Evolutionary conservation across 2,113 vertebrate genomes (phyloP), one percentile per base, ranked within the genome.

Genomic region (Microtus ochrogaster): DNA sequence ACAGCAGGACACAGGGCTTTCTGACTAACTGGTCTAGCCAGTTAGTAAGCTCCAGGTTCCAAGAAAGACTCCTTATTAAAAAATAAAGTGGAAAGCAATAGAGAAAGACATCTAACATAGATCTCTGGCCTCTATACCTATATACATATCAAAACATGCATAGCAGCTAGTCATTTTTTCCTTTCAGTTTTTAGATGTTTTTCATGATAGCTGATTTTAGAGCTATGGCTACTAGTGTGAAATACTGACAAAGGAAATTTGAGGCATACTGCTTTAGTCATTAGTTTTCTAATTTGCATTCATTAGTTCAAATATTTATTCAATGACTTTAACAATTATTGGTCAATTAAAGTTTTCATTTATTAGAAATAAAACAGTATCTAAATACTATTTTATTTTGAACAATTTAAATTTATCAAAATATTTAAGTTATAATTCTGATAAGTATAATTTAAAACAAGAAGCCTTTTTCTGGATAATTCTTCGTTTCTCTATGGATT

Each of bases 371-470:
- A 90, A 74, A 55, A 1, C 24, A 89, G 28, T 86, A 26, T 79
- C 92, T 93, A 24, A 88, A 58, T 91, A 65, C 0, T 14, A 89
- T 96, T 95, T 52, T 81, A 6, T 78, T 92, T 33, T 91, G 24
- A 36, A 72, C 94, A 30, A 41, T 89, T 91, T 92, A 89, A 91
- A 44, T 90, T 79, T 7, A 77, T 92, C 49, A 91, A 44, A 94
- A 81, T 90, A 94, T 55, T 76, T 92, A 90, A 78, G 33, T 44
- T 8, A 47, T 81, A 58, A 66, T 95, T 92, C 33, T 22, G 3
- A 61, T 84, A 86, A 55, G 47, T 5, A 82, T 41, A 93, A 12
- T 83, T 49, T 70, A 84, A 90, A 89, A 21, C 41, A 72, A 90
- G 21, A 90, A 89, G 91, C 77, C 14, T 24, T 93, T 92, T 49